Base-by-base conservation (phyloP, 2,797 vertebrate species). In the Myiotriccus ornatus region DNA sequence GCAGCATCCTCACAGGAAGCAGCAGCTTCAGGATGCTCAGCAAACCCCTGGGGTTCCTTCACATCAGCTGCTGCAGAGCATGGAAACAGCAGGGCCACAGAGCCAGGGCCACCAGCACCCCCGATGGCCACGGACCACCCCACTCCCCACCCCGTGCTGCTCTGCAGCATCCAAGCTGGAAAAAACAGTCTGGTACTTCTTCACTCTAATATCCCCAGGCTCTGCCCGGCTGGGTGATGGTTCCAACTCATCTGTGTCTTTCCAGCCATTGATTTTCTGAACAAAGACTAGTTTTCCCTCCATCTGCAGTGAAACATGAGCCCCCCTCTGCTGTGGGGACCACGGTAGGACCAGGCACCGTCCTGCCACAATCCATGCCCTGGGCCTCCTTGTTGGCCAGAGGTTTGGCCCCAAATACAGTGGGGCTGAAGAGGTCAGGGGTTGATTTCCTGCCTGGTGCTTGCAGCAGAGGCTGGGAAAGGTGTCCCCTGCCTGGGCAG, bases 71-170 rank as follows among this genome's bases (percentile, higher is more conserved):
- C 74, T 53, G 65, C 70, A 41, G 43, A 81, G 53, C 27, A 47
- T 1, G 5, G 37, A 28, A 68, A 79, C 13, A 70, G 22, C 28
- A 37, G 34, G 50, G n/a, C 27, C 62, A 63, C 4, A 20, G 28
- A n/a, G 28, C 0, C 0, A 2, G 3, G 46, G 24, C 20, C 19
- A 14, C 9, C 44, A 82, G n/a, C 44, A 43, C 2, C 23, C 11
- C 8, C 0, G 0, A 8, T 8, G 28, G 32, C 62, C 88, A 53
- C 2, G 2, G 63, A 34, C 32, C 44, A 67, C 19, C 5, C 27
- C 47, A 49, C 14, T 6, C 25, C 25, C 24, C 47, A 50, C 14
- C 6, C n/a, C 0, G 0, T 1, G 7, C 15, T 41, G 32, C 55
- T 65, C 59, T 64, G 44, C 60, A 62, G 59, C 25, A 24, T 18